These are phyloP conservation scores for Podarcis cretensis DNA, from an alignment of 2,113 vertebrate genomes.

Conservation along the genomic window DNA sequence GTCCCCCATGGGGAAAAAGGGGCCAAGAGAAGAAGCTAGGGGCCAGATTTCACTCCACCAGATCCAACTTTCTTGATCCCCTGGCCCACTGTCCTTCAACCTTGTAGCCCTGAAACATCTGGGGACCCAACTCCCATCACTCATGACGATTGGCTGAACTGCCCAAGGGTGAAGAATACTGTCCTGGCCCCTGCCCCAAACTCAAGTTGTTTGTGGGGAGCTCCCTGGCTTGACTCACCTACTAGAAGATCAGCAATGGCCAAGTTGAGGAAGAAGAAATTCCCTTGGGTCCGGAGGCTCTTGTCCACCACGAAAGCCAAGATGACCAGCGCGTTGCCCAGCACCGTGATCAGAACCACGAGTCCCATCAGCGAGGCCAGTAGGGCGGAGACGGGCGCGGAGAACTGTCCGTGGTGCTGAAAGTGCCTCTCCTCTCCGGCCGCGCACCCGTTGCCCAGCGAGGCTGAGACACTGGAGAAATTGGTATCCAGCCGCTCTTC, in stretches of 20 bases:
- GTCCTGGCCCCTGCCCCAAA: no score
- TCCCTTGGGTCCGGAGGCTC: conserved; percentile 76
- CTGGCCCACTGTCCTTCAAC: not conserved
- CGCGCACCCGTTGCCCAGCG: not conserved
- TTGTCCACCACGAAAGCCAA: conserved; percentile 77
- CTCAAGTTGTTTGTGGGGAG: not conserved
- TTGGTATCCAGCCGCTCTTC: conserved; percentile 27
- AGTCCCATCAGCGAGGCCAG: conserved; percentile 76
- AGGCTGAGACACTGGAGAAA: not conserved
- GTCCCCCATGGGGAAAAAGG: no score
- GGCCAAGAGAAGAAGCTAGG: not conserved
- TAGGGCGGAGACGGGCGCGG: conserved; percentile 63
- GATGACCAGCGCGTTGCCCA: conserved; percentile 79
- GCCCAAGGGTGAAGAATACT: no score
- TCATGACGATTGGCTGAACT: no score
- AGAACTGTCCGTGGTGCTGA: conserved; percentile 67
- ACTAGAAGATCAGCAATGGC: conserved; percentile 80
- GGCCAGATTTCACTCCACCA: not conserved
- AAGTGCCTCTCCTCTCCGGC: not conserved
- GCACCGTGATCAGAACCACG: conserved; percentile 74
- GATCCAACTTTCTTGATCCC: no score
- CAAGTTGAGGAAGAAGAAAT: conserved; percentile 83
- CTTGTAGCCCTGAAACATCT: no score
- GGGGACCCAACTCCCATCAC: no score
- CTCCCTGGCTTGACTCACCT: conserved; percentile 68